Conservation (phyloP, 30 jellyfish, hydroid and myxozoan species). For the Pseudorhiza aurosa region DNA sequence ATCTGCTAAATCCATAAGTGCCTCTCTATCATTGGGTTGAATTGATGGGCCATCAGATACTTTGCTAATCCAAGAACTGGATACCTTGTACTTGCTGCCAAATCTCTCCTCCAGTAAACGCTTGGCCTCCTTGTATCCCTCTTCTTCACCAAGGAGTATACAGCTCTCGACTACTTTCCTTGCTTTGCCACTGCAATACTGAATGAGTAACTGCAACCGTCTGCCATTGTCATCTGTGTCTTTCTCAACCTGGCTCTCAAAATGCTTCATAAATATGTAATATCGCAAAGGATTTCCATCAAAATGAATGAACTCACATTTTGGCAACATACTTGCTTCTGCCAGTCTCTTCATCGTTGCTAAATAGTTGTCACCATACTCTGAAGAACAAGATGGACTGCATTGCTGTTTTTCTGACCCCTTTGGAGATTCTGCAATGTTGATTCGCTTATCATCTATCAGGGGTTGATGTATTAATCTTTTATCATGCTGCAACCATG, state of each 20-base stretch:
- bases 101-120: slow-evolving; percentile 46
- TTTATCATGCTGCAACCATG: slow-evolving; percentile 16
- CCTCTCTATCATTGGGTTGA: slow-evolving; percentile 58
- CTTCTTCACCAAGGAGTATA: slow-evolving; percentile 14
- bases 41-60: slow-evolving; percentile 47
- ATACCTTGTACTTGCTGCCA: slow-evolving; percentile 53
- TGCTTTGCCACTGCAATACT: slow-evolving; percentile 49
- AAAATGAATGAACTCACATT: slow-evolving; percentile 27
- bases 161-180: slow-evolving; percentile 34
- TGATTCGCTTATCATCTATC: slow-evolving; percentile 24
- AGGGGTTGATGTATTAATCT: too few species aligned
- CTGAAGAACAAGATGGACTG: slow-evolving; percentile 26
- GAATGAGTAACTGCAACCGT: slow-evolving; percentile 30
- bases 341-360: slow-evolving; percentile 50
- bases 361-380: slow-evolving; percentile 15
- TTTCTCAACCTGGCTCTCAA: slow-evolving; percentile 45
- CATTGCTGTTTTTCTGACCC: not conserved
- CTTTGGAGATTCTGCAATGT: not conserved
- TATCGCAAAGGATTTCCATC: slow-evolving; percentile 52
- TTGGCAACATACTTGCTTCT: slow-evolving; percentile 40
- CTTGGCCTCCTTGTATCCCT: slow-evolving; percentile 48
- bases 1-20: slow-evolving; percentile 51
- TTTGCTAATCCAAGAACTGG: slow-evolving; percentile 53
- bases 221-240: slow-evolving; percentile 57
- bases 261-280: slow-evolving; percentile 18